Evolutionary conservation across 2,888 invertebrate genomes (phyloP).

Genomic region (Deilephila elpenor): DNA sequence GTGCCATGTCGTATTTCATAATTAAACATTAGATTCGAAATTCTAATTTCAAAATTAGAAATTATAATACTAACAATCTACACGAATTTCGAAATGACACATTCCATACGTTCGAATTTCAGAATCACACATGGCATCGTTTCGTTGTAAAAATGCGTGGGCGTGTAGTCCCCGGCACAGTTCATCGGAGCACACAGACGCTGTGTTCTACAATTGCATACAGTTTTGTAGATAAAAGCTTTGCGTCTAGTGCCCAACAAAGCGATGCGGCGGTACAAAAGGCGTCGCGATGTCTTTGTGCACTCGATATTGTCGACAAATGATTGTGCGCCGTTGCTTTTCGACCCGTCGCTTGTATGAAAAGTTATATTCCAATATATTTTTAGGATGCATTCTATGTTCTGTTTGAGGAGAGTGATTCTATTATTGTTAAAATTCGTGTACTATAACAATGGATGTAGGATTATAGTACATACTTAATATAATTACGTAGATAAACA

Average conservation of each 20-base stretch:
- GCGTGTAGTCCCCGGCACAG: not conserved
- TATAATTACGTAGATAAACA: too few species aligned
- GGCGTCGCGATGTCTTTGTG: slow-evolving; percentile 47
- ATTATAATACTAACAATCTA: too few species aligned
- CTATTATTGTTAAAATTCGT: not conserved
- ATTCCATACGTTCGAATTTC: not conserved
- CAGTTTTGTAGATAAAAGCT: slow-evolving; percentile 49
- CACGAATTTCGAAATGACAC: not conserved
- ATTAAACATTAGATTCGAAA: too few species aligned
- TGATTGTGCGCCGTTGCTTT: slow-evolving; percentile 38
- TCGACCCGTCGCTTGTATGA: not conserved
- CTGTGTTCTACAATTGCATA: slow-evolving; percentile 43
- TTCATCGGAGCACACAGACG: slow-evolving; percentile 24
- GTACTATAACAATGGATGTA: not conserved
- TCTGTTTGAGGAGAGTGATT: not conserved
- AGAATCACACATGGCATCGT: not conserved
- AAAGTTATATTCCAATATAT: slow-evolving; percentile 9
- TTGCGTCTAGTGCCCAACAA: slow-evolving; percentile 36
- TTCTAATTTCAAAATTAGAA: too few species aligned
- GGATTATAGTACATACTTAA: not conserved
- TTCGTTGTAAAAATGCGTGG: slow-evolving; percentile 1
- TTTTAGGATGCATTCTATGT: not conserved
- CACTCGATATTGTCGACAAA: slow-evolving; percentile 50
- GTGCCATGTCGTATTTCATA: too few species aligned
- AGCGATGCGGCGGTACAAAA: slow-evolving; percentile 48